Evolutionary conservation across 2,888 invertebrate genomes (phyloP).

Genomic region (Catocala fraxini): DNA sequence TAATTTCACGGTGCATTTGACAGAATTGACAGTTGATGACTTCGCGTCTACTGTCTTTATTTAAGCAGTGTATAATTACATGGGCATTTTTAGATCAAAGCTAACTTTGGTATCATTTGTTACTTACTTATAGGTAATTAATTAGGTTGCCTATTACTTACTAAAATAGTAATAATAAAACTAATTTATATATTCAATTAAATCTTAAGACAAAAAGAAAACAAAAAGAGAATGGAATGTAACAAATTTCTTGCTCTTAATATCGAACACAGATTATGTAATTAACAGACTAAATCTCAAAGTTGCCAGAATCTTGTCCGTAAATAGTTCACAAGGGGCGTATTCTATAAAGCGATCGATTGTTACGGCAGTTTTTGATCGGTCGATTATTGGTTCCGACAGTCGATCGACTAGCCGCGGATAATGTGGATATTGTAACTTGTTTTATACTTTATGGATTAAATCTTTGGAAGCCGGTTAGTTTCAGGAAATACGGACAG

Average conservation of each 20-base stretch:
- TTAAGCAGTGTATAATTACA: too few relatives aligned
- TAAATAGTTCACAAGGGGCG: slow-evolving; percentile 30
- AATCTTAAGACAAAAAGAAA: too few relatives aligned
- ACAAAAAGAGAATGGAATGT: too few relatives aligned
- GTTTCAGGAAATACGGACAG: slow-evolving; percentile 10
- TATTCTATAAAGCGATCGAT: slow-evolving; percentile 31
- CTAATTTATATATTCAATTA: too few relatives aligned
- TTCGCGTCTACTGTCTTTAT: too few relatives aligned
- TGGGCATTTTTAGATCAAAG: too few relatives aligned
- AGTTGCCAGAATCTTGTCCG: slow-evolving; percentile 25
- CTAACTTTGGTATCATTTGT: too few relatives aligned
- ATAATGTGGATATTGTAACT: slow-evolving; percentile 23
- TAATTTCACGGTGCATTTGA: too few relatives aligned
- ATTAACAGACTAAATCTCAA: slow-evolving; percentile 27
- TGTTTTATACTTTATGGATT: slow-evolving; percentile 22
- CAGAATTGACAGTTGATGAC: too few relatives aligned
- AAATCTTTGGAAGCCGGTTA: slow-evolving; percentile 24
- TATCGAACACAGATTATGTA: slow-evolving; percentile 22
- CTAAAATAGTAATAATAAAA: too few relatives aligned
- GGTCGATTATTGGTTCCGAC: slow-evolving; percentile 31
- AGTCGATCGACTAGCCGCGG: slow-evolving; percentile 23
- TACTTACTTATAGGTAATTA: too few relatives aligned
- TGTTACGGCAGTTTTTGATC: slow-evolving; percentile 32
- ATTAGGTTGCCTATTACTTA: too few relatives aligned
- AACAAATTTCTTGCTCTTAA: slow-evolving; percentile 15